Base-by-base conservation (phyloP, 2,888 invertebrate species). In the Drosophila melanosoma region DNA sequence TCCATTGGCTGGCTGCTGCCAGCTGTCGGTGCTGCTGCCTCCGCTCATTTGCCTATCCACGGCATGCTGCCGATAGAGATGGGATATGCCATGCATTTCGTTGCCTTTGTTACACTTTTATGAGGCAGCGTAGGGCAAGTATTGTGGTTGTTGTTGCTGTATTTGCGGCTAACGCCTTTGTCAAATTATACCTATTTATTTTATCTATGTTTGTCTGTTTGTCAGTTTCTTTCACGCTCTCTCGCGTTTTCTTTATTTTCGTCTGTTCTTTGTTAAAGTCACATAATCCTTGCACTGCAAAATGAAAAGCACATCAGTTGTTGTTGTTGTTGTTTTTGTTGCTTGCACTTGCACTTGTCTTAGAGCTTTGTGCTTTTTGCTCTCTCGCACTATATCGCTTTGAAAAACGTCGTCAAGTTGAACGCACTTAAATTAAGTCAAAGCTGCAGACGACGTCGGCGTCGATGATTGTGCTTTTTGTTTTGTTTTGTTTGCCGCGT, bases 371-470 rank as follows among this genome's bases (percentile, higher is more conserved):
- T 74, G 80, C 79, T 72, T 53, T 75, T 64, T 33, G 10, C 69
- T 58, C 42, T 33, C 66, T 54, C 61, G 40, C 77, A 65, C 38
- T 65, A 60, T 64, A 69, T 76, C 74, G 71, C 72, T 73, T 72
- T 67, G 54, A 63, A 63, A 78, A 81, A 76, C 79, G 69, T 75
- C 62, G 73, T 62, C 56, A 84, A 87, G 92, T 92, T 93, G 93
- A 93, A 92, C 84, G 91, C 88, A 92, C 93, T 93, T 86, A 87
- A 93, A 93, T 90, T 92, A 92, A 92, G 93, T 93, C 93, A 93
- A 93, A 92, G 92, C 92, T 92, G 90, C 87, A 84, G 77, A 87
- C 81, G 71, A 79, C 61, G 68, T 77, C 42, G 60, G 48, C 64
- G 60, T 29, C 52, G 56, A 20, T 58, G 72, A 53, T 51, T 69